Base-by-base conservation (phyloP, 2,113 vertebrate genomes). In the Rhinichthys klamathensis region DNA sequence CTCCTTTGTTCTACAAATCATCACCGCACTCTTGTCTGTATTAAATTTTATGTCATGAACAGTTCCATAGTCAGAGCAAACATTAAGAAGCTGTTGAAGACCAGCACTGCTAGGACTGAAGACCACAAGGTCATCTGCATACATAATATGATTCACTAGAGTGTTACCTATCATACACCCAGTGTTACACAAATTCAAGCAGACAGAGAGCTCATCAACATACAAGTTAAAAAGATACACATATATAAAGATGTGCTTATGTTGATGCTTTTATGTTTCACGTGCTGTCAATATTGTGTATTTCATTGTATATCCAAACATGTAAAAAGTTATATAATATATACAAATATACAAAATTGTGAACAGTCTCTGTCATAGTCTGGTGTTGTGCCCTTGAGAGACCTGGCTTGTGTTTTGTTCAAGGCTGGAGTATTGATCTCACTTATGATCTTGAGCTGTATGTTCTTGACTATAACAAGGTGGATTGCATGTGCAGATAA, bases 401-500 rank as follows among this genome's bases (percentile, higher is more conserved):
- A 78, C 13, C 27, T 51, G 61, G 2, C 27, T 51, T 65, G 78
- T 80, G 60, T 80, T 41, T 30, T 32, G 79, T 81, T 67, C 25
- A 11, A 27, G 38, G 51, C 23, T 27, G n/a, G 23, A 10, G 38
- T 30, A 25, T 16, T 46, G 58, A 63, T 35, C 32, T 35, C 4
- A 35, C 32, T 35, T 35, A 3, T 21, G 32, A 80, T 80, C n/a
- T 65, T 49, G 2, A 80, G 41, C 78, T 67, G n/a, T 13, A 49
- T 80, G 41, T 38, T 80, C 60, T 76, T 76, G 46, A 76, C 49
- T 67, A 67, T 67, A 67, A 67, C 27, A 70, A 70, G 32, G 67
- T 77, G 74, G 49, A 77, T 77, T 49, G 49, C 49, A 2, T 65
- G 78, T 18, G 16, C 18, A 81, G 27, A 69, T 81, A 81, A 69